These are phyloP conservation scores for Mesitornis unicolor DNA, from an alignment of 2,113 vertebrate species.

Conservation along the genomic window DNA sequence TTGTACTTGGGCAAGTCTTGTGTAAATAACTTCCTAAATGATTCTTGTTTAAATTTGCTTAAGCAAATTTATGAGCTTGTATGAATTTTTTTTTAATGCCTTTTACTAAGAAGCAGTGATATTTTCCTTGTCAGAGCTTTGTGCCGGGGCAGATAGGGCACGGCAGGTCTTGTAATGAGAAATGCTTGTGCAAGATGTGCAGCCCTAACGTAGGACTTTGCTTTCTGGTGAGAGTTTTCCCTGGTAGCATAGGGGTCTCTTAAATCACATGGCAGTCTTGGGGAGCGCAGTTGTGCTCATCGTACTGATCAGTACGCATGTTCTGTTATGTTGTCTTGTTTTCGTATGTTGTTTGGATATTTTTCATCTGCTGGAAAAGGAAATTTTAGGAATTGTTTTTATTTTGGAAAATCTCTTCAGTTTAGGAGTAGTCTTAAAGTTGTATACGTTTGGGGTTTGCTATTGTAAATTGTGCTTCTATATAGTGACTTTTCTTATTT, in stretches of 20 bases:
- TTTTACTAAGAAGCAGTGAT: background rate
- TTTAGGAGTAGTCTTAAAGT: background rate
- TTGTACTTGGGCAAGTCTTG: background rate
- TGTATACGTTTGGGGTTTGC: background rate
- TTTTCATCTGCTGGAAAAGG: background rate
- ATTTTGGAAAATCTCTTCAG: background rate
- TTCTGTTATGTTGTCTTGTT: background rate
- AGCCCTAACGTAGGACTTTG: fast-evolving
- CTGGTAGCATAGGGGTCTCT: background rate
- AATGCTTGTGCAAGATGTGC: background rate
- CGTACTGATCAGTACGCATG: no score
- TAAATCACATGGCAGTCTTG: background rate
- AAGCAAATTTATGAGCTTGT: background rate
- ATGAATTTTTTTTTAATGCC: background rate
- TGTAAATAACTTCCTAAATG: background rate
- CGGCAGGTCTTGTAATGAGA: background rate
- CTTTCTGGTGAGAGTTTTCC: background rate
- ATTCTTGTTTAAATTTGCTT: background rate
- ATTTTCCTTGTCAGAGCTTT: background rate
- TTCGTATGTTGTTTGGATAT: background rate
- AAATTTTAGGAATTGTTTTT: background rate
- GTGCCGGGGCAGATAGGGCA: background rate
- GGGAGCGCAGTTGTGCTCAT: background rate
- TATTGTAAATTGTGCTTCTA: background rate
- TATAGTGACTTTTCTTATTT: background rate